Evolutionary conservation across 2,113 vertebrate species (phyloP).

Genomic region (Nothoprocta perdicaria): DNA sequence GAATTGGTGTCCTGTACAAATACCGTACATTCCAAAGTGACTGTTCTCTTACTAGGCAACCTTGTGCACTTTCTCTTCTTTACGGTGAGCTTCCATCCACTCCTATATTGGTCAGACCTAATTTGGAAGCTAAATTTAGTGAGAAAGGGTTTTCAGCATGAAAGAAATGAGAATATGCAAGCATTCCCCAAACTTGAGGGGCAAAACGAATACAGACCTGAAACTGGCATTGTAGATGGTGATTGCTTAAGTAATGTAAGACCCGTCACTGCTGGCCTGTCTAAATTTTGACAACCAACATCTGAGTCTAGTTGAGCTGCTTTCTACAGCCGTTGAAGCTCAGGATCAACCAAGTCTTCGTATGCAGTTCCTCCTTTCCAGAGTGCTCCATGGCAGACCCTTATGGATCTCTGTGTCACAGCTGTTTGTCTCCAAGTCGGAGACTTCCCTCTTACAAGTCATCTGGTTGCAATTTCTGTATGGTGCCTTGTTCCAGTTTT

Average conservation of each 20-base stretch:
- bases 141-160: neutral
- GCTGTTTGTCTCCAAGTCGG: slow-evolving; percentile 59
- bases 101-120: neutral
- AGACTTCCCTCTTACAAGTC: slow-evolving; percentile 55
- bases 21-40: slow-evolving; percentile 6
- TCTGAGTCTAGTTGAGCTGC: slow-evolving; percentile 64
- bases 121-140: neutral
- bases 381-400: slow-evolving; percentile 61
- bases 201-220: neutral
- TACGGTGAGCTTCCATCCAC: neutral
- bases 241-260: slow-evolving; percentile 8
- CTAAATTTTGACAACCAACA: slow-evolving; percentile 50
- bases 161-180: neutral
- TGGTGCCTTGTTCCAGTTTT: slow-evolving; percentile 55
- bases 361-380: slow-evolving; percentile 69
- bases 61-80: slow-evolving; percentile 17
- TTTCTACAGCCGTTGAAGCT: slow-evolving; percentile 67
- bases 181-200: neutral
- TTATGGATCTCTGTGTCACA: slow-evolving; percentile 68
- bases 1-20: slow-evolving; percentile 8
- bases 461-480: slow-evolving; percentile 61
- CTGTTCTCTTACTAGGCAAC: neutral
- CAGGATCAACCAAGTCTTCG: slow-evolving; percentile 62
- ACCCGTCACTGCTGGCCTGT: slow-evolving; percentile 35
- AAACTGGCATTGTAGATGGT: slow-evolving; percentile 29